Conservation (phyloP, 2,113 vertebrate genomes). For the Eulemur macaco region DNA sequence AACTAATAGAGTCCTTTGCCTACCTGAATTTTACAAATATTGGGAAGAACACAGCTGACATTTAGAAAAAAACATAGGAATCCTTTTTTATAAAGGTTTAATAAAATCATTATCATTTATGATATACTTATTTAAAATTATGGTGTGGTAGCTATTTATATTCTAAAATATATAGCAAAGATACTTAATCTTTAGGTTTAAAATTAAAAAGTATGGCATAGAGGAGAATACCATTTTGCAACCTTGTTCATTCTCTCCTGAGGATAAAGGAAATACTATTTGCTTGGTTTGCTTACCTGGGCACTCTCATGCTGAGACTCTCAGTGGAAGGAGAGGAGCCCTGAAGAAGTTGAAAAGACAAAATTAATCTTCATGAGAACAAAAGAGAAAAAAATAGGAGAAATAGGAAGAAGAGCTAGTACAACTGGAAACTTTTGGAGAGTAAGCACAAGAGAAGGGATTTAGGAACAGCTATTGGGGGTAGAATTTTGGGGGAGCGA, state of each 20-base stretch:
- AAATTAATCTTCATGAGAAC: neutral
- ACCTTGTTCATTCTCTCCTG: neutral
- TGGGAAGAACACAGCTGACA: neutral
- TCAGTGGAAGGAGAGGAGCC: neutral
- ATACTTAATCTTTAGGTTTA: neutral
- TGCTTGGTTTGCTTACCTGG: neutral
- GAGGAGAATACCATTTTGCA: neutral
- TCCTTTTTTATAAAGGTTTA: neutral
- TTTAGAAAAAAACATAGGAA: slow-evolving; percentile 1
- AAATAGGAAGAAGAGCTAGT: neutral
- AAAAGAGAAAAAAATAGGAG: neutral
- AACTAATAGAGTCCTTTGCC: neutral
- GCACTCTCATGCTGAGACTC: neutral
- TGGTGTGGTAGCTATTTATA: neutral
- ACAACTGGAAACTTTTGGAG: neutral
- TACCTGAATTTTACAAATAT: neutral
- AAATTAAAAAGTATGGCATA: neutral
- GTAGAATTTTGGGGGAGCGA: fast-evolving
- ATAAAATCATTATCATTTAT: neutral
- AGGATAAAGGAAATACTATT: neutral
- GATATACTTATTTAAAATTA: neutral
- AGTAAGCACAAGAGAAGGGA: neutral
- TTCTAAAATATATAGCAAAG: neutral
- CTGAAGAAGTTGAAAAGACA: neutral
- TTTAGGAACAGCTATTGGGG: neutral